Evolutionary conservation across 1,140 invertebrate genomes (phyloP), one percentile per base, ranked within the genome.

Genomic region (Parapsyche elsis): DNA sequence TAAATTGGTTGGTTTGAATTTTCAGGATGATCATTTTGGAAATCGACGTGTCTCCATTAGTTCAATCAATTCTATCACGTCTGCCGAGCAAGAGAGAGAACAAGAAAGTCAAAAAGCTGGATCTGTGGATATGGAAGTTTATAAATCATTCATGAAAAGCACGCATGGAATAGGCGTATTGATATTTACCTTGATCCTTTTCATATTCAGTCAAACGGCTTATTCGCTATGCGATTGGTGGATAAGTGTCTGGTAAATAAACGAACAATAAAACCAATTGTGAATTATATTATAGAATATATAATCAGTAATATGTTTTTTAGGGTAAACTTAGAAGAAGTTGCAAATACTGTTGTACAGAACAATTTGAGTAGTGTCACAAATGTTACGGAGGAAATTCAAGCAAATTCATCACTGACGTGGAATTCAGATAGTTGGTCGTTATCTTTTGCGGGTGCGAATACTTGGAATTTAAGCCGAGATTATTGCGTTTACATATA

Each of bases 401-500:
- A 23, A 53, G 46, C 71, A 0, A 75, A 75, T 75, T 71, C 26
- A 30, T 46, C n/a, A 9, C 1, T 46, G 1, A 19, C 49, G 24
- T 75, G 71, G 71, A 75, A 24, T 9, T 44, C 71, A 1, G 71
- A 75, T 5, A 38, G 30, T 16, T 76, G 70, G 61, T 38, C 16
- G 38, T 9, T 26, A 14, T 9, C 46, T 21, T 71, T 76, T 53
- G 67, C 75, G 49, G 82, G 82, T 45, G 59, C 0, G 26, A 81
- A 59, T 71, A n/a, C 64, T 0, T 88, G 89, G 85, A 53, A 84
- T 0, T 79, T 91, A 1, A 86, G 85, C 0, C 86, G 89, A 0
- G 81, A 89, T 0, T 84, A 87, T 9, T 92, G 90, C 81, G 90
- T 93, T 24, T 92, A 91, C 79, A 86, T 92, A 0, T 93, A 91